A percentile compares a stretch with the other conserved stretches of the same genome.
phyloP scores from a whole-genome alignment of 2,113 vertebrate genomes.

The Protobothrops flavoviridis region DNA sequence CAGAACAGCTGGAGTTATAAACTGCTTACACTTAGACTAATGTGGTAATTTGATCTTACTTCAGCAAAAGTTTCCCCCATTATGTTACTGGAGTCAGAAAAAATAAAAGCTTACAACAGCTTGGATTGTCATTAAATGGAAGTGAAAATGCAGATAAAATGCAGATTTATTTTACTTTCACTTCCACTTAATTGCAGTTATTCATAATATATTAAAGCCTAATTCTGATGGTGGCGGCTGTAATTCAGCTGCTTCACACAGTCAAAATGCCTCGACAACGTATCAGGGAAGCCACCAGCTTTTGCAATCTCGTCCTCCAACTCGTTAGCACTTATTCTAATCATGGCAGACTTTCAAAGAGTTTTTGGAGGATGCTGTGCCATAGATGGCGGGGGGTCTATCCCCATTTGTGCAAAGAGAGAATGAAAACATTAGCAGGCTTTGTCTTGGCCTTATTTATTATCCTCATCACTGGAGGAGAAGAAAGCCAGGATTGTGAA shows the following conservation, averaged over 20 bases:
- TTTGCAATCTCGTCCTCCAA: constrained; percentile 54
- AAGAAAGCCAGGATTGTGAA: neutral
- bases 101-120: constrained; percentile 48
- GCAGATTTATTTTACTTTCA: constrained; percentile 71
- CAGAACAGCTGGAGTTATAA: constrained; percentile 51
- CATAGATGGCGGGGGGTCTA: constrained; percentile 50
- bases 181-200: constrained; percentile 70
- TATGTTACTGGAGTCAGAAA: constrained; percentile 28
- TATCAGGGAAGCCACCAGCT: constrained; percentile 64
- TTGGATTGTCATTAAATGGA: constrained; percentile 60
- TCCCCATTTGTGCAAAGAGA: constrained; percentile 43
- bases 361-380: constrained; percentile 37
- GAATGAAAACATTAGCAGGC: constrained; percentile 42
- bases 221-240: constrained; percentile 63
- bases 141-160: constrained; percentile 70
- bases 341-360: constrained; percentile 45
- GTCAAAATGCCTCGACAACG: constrained; percentile 71
- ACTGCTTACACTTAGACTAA: constrained; percentile 46
- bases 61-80: constrained; percentile 47
- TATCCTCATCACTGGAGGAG: neutral
- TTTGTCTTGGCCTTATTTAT: neutral
- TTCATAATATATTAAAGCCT: constrained; percentile 71
- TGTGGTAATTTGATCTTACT: constrained; percentile 48
- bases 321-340: constrained; percentile 50
- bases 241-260: constrained; percentile 66